Base-by-base conservation (phyloP, 2,113 vertebrate genomes). In the Erinaceus europaeus region DNA sequence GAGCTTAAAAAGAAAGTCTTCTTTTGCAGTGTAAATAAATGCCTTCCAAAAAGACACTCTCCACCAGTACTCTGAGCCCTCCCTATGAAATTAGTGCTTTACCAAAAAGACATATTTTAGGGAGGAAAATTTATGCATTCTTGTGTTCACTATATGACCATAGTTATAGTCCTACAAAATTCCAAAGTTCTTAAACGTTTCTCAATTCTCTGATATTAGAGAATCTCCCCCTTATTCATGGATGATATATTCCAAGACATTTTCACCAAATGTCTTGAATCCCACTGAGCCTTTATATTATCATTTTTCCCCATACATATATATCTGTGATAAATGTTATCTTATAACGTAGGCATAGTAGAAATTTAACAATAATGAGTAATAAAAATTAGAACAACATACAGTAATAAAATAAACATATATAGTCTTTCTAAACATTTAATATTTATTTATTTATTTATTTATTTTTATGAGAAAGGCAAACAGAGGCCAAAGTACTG, bases 131-230 rank as follows among this genome's bases (percentile, higher is more conserved):
- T n/a, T n/a, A n/a, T n/a, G n/a, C n/a, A n/a, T n/a, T n/a, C n/a
- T n/a, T n/a, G 57, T 90, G 27, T 84, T 76, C 9, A 36, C 29
- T 29, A 29, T 46, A 7, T 76, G 7, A 42, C 27, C 21, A n/a
- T 44, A 8, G 40, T 21, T 44, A 27, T 61, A 67, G 46, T 59
- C 50, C 71, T 55, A 75, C 14, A 62, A 83, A 88, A 85, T 55
- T 79, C 42, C 21, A 53, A 90, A 78, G 50, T 72, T 88, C 12
- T 69, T 38, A 62, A 67, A 9, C 71, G 52, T 88, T 90, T 76
- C 73, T 76, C 72, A n/a, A 6, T 52, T n/a, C 13, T 79, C 40
- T n/a, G 50, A 68, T 75, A 61, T 46, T 79, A 32, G 59, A 77
- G 55, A 50, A 80, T 90, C 29, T n/a, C 13, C 13, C 25, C 57